Conservation (phyloP, 2,113 vertebrate genomes). For the Dasypus novemcinctus region DNA sequence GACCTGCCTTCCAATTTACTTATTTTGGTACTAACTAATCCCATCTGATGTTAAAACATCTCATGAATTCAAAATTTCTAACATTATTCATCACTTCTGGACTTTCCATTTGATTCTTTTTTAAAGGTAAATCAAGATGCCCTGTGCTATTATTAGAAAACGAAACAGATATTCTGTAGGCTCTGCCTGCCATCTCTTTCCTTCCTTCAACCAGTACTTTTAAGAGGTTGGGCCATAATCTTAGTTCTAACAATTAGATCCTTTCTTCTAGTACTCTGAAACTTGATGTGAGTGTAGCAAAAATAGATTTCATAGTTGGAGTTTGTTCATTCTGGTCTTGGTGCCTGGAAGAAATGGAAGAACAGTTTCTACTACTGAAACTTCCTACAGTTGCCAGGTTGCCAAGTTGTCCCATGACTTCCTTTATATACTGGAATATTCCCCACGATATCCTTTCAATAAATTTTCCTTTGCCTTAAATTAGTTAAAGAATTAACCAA, state of each 20-base stretch:
- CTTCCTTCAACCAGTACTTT: background rate
- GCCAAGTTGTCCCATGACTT: background rate
- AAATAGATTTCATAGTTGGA: background rate
- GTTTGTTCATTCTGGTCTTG: background rate
- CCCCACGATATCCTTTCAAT: background rate
- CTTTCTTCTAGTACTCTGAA: background rate
- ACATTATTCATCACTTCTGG: background rate
- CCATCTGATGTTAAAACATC: background rate
- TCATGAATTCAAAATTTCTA: background rate
- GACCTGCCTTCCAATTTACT: background rate
- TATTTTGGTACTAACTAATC: background rate
- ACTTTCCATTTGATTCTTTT: background rate
- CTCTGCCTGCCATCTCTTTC: fast-evolving
- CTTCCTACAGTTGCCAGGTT: background rate
- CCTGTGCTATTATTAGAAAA: background rate
- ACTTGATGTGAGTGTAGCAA: background rate
- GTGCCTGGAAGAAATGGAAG: background rate
- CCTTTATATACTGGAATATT: background rate
- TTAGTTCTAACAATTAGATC: background rate
- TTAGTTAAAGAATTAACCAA: background rate
- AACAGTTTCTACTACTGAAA: background rate
- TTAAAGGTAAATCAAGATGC: background rate
- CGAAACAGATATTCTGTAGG: background rate
- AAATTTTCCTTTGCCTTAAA: background rate
- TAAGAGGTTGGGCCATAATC: background rate